These are phyloP conservation scores for Avahi laniger DNA, from an alignment of 2,797 vertebrate species.

Conservation along the genomic window DNA sequence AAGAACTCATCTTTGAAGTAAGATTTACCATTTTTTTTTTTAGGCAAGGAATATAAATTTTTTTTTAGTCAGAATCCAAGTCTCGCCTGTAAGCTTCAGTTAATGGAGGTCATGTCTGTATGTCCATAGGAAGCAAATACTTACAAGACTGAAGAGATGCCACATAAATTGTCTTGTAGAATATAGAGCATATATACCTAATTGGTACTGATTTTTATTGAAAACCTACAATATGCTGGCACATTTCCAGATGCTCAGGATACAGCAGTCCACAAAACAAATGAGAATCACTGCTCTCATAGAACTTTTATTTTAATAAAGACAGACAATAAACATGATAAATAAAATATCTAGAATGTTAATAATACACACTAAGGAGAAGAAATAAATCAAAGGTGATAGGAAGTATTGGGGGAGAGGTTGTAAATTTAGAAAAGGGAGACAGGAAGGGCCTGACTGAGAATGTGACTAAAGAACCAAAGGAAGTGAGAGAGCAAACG, in stretches of 20 bases:
- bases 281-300: not conserved
- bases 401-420: not conserved
- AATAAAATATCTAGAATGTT: not conserved
- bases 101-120: not conserved
- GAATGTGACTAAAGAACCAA: not conserved
- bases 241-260: not conserved
- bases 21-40: not conserved
- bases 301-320: not conserved
- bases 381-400: not conserved
- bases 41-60: not conserved
- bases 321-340: not conserved
- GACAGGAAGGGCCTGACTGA: not conserved
- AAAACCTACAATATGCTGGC: not conserved
- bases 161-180: not conserved
- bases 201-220: not conserved
- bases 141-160: not conserved
- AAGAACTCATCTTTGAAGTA: not conserved
- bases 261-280: not conserved
- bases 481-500: not conserved
- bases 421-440: not conserved
- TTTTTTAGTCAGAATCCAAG: slow-evolving; percentile 30
- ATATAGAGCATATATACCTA: not conserved
- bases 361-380: not conserved
- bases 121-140: not conserved
- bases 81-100: not conserved